phyloP scores from a whole-genome alignment of 2,888 invertebrate species.

The Hypselothyrea guttata region DNA sequence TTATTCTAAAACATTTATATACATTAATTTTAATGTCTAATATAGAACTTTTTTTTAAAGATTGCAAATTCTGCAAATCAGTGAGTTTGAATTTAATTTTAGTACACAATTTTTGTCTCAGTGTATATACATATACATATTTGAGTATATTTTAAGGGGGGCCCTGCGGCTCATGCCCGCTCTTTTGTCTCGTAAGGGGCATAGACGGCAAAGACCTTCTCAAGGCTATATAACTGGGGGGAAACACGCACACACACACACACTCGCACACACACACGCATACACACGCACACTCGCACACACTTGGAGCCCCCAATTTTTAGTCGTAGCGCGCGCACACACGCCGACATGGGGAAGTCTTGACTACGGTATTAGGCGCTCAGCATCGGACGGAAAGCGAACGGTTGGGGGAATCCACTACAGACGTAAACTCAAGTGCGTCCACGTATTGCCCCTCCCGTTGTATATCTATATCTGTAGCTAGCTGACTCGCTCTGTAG shows the following conservation, averaged over 20 bases:
- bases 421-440: constrained; percentile 2
- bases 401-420: constrained; percentile 7
- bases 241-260: neutral
- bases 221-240: constrained; percentile 45
- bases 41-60: no score
- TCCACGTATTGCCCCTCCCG: constrained; percentile 32
- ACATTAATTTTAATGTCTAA: no score
- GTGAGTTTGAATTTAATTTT: no score
- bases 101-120: no score
- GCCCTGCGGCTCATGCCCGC: neutral
- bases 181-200: constrained; percentile 39
- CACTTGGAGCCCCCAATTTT: constrained; percentile 38
- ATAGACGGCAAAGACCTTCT: constrained; percentile 55
- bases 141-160: constrained; percentile 1
- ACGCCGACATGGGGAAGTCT: constrained; percentile 82
- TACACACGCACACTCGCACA: neutral
- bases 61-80: no score
- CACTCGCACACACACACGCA: neutral
- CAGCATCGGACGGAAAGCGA: constrained; percentile 42
- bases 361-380: constrained; percentile 78
- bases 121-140: no score
- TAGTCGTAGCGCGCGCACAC: constrained; percentile 68
- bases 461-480: constrained; percentile 17
- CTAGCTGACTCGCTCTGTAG: no score
- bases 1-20: no score